Conservation (phyloP, 2,888 invertebrate species). For the Furcula furcula region DNA sequence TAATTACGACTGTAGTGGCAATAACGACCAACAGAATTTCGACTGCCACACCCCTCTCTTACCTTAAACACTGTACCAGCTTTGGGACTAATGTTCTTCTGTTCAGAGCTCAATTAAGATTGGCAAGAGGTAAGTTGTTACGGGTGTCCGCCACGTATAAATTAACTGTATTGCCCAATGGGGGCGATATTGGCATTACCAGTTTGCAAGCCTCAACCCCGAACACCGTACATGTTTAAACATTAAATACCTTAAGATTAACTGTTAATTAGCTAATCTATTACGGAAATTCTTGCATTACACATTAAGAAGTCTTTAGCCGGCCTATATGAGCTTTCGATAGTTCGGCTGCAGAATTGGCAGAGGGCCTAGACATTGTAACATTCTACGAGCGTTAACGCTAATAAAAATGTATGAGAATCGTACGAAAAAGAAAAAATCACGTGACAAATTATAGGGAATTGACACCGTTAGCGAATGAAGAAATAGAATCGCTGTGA, state of each 20-base stretch:
- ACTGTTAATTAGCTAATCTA: too few species aligned
- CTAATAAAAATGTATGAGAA: too few species aligned
- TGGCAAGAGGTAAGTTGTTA: conserved; percentile 16
- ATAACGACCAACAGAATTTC: conserved; percentile 33
- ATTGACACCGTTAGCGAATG: too few species aligned
- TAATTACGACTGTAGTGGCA: conserved; percentile 54
- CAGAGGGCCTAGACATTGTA: too few species aligned
- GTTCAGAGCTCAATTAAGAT: conserved; percentile 7
- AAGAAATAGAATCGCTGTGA: too few species aligned
- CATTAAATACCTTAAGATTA: not conserved
- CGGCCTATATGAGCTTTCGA: too few species aligned
- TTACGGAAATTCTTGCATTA: too few species aligned
- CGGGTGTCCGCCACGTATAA: conserved; percentile 28
- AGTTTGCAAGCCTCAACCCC: conserved; percentile 18
- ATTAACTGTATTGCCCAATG: conserved; percentile 30
- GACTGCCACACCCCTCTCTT: conserved; percentile 17
- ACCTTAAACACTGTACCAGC: not conserved
- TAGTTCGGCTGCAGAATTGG: too few species aligned
- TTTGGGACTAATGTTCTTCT: conserved; percentile 2
- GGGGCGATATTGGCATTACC: conserved; percentile 29
- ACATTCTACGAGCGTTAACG: too few species aligned
- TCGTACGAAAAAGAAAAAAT: too few species aligned
- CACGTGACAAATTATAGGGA: too few species aligned
- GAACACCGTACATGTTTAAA: conserved; percentile 3
- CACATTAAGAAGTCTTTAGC: too few species aligned